Base-by-base conservation (phyloP, 2,888 invertebrate species). In the Torymus auratus region DNA sequence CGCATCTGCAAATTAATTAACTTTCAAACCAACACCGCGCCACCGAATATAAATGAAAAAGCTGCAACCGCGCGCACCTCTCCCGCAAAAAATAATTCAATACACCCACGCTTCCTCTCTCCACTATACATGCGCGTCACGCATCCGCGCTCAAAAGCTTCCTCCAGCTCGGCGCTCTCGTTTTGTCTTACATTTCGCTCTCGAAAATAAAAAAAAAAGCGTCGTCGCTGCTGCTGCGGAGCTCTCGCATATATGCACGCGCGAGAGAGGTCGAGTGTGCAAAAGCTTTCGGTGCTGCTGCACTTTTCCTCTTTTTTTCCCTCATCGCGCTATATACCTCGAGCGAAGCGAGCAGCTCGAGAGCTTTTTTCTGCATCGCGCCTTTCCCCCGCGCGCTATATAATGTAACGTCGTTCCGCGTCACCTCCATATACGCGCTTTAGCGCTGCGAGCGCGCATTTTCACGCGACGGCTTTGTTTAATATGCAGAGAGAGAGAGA, bases 361-460 rank as follows among this genome's bases (percentile, higher is more conserved):
- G 85, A 87, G 86, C 85, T 88, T 88, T 88, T 76, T 88, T 86
- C 86, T 86, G 86, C 86, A 85, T 88, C 85, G 85, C 87, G 85
- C 87, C 86, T 87, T 85, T 41, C 41, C 41, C 83, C 41, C 83
- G 60, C 62, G 50, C 23, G 7, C 53, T 53, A 62, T 67, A 69
- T 65, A 58, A 62, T 62, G 50, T 74, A 74, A 74, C 65, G 74
- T 74, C 65, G 65, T 74, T 74, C 64, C 74, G 58, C 65, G 62
- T 62, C 62, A 62, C 72, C 72, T 72, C 62, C 23, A 3, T 17
- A 28, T 23, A 82, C 68, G 61, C 78, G 55, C 58, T 62, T 65
- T 50, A 71, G 67, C 61, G 41, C 7, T 41, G 56, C 79, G 55
- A 72, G 68, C 52, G 14, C 61, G 64, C 77, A 69, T 72, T 75